These are phyloP conservation scores for Leptoteleia sp. DNA, from an alignment of 1,140 invertebrate species.

Conservation along the genomic window DNA sequence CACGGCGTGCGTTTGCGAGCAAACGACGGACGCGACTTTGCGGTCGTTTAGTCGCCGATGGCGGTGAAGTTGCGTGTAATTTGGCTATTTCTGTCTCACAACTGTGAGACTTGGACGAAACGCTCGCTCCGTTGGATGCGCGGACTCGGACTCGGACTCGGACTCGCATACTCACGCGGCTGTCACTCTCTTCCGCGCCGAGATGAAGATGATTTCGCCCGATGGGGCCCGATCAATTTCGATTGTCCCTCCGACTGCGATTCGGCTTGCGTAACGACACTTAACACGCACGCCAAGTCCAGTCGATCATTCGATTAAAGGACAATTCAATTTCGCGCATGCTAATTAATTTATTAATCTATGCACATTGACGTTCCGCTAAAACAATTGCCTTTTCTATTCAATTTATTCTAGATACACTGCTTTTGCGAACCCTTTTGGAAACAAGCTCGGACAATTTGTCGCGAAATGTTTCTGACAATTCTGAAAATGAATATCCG, in stretches of 20 bases:
- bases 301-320: too few species aligned
- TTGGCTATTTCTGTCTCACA: constrained; percentile 72
- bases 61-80: constrained; percentile 69
- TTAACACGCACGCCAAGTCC: too few species aligned
- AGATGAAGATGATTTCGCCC: constrained; percentile 37
- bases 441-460: too few species aligned
- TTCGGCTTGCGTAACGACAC: constrained; percentile 27
- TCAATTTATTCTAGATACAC: too few species aligned
- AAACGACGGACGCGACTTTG: constrained; percentile 58
- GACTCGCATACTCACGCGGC: constrained; percentile 51
- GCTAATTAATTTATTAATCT: too few species aligned
- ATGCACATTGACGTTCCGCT: too few species aligned
- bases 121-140: constrained; percentile 57
- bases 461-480: too few species aligned
- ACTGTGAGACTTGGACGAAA: constrained; percentile 65
- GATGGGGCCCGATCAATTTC: constrained; percentile 41
- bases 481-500: too few species aligned
- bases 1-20: constrained; percentile 62
- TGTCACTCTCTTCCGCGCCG: constrained; percentile 41
- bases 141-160: too few species aligned
- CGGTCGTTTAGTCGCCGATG: constrained; percentile 61
- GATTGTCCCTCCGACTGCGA: constrained; percentile 35
- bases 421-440: too few species aligned
- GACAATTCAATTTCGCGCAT: too few species aligned
- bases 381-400: too few species aligned